Conservation (phyloP, 2,888 invertebrate genomes). For the Dicranocentrus wangi region DNA sequence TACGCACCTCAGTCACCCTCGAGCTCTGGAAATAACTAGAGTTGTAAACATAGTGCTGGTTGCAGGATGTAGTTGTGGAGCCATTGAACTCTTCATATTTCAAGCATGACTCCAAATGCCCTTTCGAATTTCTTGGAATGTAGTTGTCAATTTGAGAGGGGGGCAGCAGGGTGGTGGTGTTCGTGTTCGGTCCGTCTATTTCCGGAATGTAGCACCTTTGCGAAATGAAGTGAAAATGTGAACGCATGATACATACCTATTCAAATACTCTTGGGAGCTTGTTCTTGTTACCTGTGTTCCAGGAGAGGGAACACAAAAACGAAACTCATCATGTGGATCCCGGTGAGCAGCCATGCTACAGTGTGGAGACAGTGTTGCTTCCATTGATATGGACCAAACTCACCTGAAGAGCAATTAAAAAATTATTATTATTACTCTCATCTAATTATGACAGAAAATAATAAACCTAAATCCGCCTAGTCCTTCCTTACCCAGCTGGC, state of each 20-base stretch:
- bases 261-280: not conserved
- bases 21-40: constrained; percentile 4
- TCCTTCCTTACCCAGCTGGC: not conserved
- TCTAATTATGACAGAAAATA: not conserved
- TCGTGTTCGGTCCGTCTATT: constrained; percentile 7
- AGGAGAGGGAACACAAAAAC: constrained; percentile 28
- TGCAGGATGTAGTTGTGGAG: not conserved
- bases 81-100: not conserved
- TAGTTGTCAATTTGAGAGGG: not conserved
- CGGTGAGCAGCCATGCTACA: constrained; percentile 13
- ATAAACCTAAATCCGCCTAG: too few relatives aligned
- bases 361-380: constrained; percentile 1
- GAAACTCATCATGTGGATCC: constrained; percentile 37
- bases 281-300: constrained; percentile 24
- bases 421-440: not conserved
- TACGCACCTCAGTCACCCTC: constrained; percentile 22
- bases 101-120: constrained; percentile 15
- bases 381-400: constrained; percentile 27
- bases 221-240: constrained; percentile 5
- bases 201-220: constrained; percentile 27
- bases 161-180: not conserved
- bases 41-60: constrained; percentile 11
- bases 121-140: constrained; percentile 15
- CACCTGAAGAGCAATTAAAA: constrained; percentile 32
- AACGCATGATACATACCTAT: not conserved